phyloP scores from a whole-genome alignment of 2,113 vertebrate species.

The Balaeniceps rex region DNA sequence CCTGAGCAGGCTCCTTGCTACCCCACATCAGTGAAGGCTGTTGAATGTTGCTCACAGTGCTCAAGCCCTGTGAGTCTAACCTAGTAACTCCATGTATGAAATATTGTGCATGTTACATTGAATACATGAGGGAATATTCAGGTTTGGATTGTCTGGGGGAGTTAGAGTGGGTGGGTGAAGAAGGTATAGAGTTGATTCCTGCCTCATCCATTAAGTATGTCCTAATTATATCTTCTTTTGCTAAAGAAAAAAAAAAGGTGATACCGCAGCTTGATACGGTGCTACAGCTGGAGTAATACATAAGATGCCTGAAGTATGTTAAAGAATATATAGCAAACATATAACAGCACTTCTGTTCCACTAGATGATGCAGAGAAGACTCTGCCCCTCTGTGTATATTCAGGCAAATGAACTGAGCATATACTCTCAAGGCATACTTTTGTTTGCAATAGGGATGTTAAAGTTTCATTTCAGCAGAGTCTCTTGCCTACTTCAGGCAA shows the following conservation, averaged over 20 bases:
- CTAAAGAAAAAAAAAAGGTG: not conserved
- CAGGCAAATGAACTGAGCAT: not conserved
- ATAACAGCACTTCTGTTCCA: not conserved
- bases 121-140: not conserved
- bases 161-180: not conserved
- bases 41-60: not conserved
- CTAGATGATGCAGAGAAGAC: not conserved
- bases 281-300: not conserved
- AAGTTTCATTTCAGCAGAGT: constrained; percentile 15
- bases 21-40: not conserved
- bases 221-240: not conserved
- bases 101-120: not conserved
- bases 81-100: not conserved
- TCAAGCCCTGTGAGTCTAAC: not conserved
- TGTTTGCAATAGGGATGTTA: not conserved
- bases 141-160: not conserved
- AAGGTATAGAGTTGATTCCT: not conserved
- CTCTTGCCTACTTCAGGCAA: constrained; percentile 31
- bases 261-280: not conserved
- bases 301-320: not conserved
- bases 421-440: not conserved
- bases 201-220: not conserved
- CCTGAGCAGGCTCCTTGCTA: not conserved
- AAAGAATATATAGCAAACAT: not conserved
- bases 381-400: not conserved